Percentiles rank a stretch among this genome's conserved stretches.
Evolutionary conservation across 2,797 vertebrate species (phyloP).

Genomic region (Acridotheres tristis): DNA sequence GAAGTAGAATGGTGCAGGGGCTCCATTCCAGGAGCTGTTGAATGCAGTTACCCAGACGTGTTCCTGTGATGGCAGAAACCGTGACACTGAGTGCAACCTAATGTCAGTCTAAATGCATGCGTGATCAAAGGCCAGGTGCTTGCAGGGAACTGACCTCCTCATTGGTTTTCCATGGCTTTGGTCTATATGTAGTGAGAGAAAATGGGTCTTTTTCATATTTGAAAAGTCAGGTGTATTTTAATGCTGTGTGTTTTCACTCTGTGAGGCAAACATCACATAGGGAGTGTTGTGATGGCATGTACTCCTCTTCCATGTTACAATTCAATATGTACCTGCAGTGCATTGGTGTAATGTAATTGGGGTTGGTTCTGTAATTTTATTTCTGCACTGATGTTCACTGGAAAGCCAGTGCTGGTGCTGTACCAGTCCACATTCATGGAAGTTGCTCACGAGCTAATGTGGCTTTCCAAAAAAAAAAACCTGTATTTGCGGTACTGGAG

Average conservation of each 20-base stretch:
- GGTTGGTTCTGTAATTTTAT: background rate
- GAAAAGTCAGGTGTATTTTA: background rate
- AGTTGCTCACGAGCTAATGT: background rate
- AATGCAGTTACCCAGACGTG: accelerated
- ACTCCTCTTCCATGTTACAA: background rate
- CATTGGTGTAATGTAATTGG: accelerated
- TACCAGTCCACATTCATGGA: accelerated
- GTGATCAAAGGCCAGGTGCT: background rate
- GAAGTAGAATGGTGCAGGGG: background rate
- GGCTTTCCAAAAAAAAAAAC: background rate
- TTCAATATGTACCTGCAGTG: accelerated
- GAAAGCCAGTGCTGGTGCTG: background rate
- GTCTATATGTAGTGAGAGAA: background rate
- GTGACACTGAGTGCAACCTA: accelerated
- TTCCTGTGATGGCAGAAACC: background rate
- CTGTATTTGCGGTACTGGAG: background rate
- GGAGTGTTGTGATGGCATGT: background rate
- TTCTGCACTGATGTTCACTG: background rate
- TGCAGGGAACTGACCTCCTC: background rate
- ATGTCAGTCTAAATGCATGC: accelerated
- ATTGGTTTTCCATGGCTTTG: background rate
- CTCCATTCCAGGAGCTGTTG: background rate
- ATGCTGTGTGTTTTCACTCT: background rate
- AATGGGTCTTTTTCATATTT: accelerated
- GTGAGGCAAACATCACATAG: background rate